phyloP scores from a whole-genome alignment of 35 echinoderm and acorn worm species.

The Lytechinus variegatus region DNA sequence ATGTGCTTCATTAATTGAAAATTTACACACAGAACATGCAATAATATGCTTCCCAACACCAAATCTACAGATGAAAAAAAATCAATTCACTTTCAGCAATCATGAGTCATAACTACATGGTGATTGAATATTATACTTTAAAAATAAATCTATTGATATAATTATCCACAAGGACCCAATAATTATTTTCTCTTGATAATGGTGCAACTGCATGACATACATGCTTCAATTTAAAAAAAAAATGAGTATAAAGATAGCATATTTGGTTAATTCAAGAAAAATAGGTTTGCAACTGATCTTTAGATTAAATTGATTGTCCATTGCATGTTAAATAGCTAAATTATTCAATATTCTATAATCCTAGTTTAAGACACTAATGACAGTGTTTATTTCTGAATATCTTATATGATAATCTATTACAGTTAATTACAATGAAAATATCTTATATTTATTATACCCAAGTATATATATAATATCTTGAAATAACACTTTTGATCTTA shows the following conservation, averaged over 20 bases:
- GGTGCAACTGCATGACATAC: background rate
- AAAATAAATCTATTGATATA: background rate
- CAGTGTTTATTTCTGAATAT: too few species aligned
- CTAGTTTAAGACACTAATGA: too few species aligned
- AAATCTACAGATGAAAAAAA: background rate
- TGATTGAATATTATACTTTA: background rate
- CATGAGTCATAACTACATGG: background rate
- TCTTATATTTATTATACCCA: too few species aligned
- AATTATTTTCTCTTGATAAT: background rate
- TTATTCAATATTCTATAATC: too few species aligned
- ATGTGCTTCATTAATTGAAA: background rate
- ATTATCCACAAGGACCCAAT: background rate
- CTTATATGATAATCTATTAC: too few species aligned
- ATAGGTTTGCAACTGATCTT: too few species aligned
- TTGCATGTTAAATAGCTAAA: too few species aligned
- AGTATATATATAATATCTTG: too few species aligned
- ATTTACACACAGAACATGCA: background rate
- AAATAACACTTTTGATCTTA: too few species aligned
- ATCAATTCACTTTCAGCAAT: background rate
- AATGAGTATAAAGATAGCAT: background rate
- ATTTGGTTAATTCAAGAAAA: too few species aligned
- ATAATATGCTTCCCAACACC: background rate
- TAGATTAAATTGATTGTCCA: too few species aligned
- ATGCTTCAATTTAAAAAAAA: background rate
- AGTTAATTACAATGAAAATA: too few species aligned